Percentiles rank a stretch among this genome's conserved stretches.
Conservation (phyloP, 2,113 vertebrate species). For the Malurus cyaneus region DNA sequence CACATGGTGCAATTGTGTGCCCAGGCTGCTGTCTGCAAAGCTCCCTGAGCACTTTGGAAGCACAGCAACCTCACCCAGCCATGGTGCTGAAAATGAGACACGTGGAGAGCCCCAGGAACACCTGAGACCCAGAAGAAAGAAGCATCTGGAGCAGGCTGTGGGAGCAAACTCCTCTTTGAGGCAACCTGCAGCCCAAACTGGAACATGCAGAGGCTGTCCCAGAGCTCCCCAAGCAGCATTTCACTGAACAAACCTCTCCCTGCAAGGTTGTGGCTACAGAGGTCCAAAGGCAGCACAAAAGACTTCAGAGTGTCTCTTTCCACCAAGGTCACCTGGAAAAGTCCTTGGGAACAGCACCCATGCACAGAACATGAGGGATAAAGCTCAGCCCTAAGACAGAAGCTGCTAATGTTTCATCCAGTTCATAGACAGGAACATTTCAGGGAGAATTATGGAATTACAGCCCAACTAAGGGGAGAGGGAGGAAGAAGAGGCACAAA, state of each 20-base stretch:
- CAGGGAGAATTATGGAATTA: neutral
- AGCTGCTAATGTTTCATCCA: neutral
- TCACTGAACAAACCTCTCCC: neutral
- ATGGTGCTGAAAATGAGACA: neutral
- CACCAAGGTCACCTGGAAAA: neutral
- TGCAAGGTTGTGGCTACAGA: neutral
- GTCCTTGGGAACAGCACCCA: neutral
- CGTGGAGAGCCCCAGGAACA: neutral
- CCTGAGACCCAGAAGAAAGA: neutral
- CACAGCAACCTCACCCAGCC: neutral
- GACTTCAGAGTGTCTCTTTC: neutral
- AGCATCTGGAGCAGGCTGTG: neutral
- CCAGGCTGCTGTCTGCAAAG: neutral
- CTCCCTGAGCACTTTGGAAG: neutral
- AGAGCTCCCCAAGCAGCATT: neutral
- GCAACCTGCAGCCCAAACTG: neutral
- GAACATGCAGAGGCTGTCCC: neutral
- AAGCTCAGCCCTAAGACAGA: neutral
- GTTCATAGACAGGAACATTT: neutral
- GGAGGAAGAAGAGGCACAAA: neutral
- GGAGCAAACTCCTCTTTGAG: neutral
- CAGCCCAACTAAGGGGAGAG: neutral
- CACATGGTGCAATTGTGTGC: neutral
- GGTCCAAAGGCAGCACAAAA: neutral
- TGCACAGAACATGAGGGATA: fast-evolving